Conservation (phyloP, 2,113 vertebrate genomes). For the Halichoerus grypus region DNA sequence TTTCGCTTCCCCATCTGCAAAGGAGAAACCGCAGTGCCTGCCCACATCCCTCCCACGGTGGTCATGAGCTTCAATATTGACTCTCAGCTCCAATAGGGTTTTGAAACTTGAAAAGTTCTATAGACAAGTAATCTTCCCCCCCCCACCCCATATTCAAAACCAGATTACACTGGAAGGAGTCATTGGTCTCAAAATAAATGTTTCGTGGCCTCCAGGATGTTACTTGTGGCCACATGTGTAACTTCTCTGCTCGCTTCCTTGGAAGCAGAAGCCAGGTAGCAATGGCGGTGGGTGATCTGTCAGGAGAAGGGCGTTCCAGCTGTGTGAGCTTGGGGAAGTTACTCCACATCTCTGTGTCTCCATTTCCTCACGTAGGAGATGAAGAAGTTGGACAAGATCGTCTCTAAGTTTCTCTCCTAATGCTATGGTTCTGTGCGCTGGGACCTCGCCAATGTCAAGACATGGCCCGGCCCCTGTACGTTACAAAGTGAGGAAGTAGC, state of each 20-base stretch:
- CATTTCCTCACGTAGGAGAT: background rate
- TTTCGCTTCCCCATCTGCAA: background rate
- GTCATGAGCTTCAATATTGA: background rate
- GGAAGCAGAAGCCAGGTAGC: background rate
- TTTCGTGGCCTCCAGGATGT: accelerated
- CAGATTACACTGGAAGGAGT: background rate
- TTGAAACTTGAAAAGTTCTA: background rate
- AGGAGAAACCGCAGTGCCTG: background rate
- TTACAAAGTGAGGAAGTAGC: background rate
- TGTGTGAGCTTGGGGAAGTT: background rate
- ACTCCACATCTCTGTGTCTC: background rate
- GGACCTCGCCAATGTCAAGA: background rate
- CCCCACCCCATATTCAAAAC: background rate
- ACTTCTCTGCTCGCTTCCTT: background rate
- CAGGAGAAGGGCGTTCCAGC: background rate
- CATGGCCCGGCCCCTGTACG: background rate
- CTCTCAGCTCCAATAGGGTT: background rate
- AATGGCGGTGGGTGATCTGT: accelerated
- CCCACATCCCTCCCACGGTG: background rate
- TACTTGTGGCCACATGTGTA: accelerated
- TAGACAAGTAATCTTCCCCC: background rate
- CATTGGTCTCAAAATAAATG: background rate
- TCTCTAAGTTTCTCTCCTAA: background rate
- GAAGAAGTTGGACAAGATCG: background rate
- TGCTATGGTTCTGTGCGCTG: background rate